Evolutionary conservation across 1,140 invertebrate species (phyloP), one percentile per base, ranked within the genome.

Genomic region (Drosophila repleta): DNA sequence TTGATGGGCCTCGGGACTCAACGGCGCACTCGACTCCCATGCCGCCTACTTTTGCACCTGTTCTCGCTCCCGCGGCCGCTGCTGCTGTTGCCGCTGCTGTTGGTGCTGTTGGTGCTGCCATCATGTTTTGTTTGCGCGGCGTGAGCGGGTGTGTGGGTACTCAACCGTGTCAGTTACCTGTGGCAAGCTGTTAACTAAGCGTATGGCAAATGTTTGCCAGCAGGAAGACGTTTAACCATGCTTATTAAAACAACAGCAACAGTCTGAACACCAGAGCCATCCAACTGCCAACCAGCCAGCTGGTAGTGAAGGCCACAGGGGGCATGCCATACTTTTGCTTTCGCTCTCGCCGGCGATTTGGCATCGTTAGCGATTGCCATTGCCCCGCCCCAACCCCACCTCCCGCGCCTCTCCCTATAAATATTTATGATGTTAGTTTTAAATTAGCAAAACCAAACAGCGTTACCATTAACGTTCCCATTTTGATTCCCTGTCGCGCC

Each of bases 351-450:
- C 75, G 46, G 73, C 61, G 72, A 79, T 79, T 79, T 79, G 72
- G 62, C 55, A 69, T 67, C 57, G 67, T 69, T 69, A 69, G 46
- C 48, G 26, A 39, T 71, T 71, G 52, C 18, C 13, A 13, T 5
- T 10, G 8, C 0, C 41, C 15, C 10, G 11, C 3, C 10, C 4
- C 24, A 6, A 6, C n/a, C n/a, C n/a, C 1, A 0, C n/a, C n/a
- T 17, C 39, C 11, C 1, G 13, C 3, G 6, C 26, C 29, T 32
- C 39, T 6, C 39, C 52, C 45, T 78, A 76, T 85, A 78, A 85
- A 82, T 85, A 85, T 85, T 85, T 85, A 85, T 85, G 80, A 87
- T 87, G 83, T 85, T 85, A 85, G 82, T 82, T 85, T 85, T 85
- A 85, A 85, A 85, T 85, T 85, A 85, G 82, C 78, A 71, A 78